Percentiles rank a stretch among this genome's conserved stretches.
Evolutionary conservation across 2,888 invertebrate genomes (phyloP).

Genomic region (Holacanthella duospinosa): DNA sequence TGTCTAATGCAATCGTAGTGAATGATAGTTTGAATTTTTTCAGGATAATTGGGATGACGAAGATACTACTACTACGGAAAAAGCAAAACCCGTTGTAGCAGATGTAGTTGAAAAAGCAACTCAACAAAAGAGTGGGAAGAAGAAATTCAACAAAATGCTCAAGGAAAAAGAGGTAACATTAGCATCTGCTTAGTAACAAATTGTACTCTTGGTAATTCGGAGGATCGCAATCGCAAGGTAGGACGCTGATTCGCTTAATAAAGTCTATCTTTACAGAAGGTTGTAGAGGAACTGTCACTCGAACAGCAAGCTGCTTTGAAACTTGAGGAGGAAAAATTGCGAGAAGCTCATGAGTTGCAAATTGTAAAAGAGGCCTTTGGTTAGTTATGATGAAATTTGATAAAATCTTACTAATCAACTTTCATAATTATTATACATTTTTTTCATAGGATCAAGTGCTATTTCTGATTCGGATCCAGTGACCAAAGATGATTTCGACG

Average conservation of each 20-base stretch:
- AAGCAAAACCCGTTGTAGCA: conserved; percentile 43
- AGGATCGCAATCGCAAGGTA: too few species aligned
- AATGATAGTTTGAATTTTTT: conserved; percentile 13
- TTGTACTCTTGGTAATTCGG: too few species aligned
- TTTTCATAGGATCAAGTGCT: neutral
- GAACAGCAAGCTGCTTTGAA: conserved; percentile 69
- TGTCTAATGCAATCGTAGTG: neutral
- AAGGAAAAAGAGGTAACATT: neutral
- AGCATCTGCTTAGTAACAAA: neutral
- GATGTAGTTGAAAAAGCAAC: conserved; percentile 4
- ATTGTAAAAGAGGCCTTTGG: conserved; percentile 83
- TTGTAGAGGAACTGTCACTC: conserved; percentile 56
- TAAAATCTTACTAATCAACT: neutral
- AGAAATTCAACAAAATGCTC: conserved; percentile 37
- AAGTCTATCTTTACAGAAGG: conserved; percentile 32
- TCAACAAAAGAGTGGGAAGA: conserved; percentile 21
- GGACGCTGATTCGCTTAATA: too few species aligned
- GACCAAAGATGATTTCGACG: conserved; percentile 37
- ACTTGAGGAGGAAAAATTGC: conserved; percentile 64
- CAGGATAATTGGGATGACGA: conserved; percentile 94
- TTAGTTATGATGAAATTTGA: conserved; percentile 26
- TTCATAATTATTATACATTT: neutral
- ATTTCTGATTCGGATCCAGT: conserved; percentile 22
- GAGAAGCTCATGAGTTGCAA: conserved; percentile 77
- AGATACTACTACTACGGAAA: conserved; percentile 48